Percentiles rank a stretch among this genome's conserved stretches.
phyloP scores from a whole-genome alignment of 37 sponge, comb jelly and placozoan genomes.

The Chondrilla cf. caribensis region DNA sequence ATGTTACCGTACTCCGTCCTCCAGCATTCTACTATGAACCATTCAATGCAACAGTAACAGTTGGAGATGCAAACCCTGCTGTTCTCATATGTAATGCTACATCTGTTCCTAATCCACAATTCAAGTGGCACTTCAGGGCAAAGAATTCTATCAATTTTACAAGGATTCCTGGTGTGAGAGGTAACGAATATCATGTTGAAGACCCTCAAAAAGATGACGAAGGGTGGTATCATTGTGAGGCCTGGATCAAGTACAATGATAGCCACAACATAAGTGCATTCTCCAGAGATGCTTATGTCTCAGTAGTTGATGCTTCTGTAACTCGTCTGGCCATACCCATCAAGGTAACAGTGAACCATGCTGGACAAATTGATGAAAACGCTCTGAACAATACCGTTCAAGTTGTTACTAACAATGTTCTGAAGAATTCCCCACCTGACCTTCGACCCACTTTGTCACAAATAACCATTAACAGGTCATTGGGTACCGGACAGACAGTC shows the following conservation, averaged over 20 bases:
- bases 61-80: neutral
- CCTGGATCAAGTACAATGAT: neutral
- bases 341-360: neutral
- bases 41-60: neutral
- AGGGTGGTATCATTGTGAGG: neutral
- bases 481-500: neutral
- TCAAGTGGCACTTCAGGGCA: neutral
- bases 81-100: conserved; percentile 1
- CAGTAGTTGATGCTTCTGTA: neutral
- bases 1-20: neutral
- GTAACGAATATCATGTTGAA: neutral
- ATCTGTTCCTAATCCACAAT: conserved; percentile 1
- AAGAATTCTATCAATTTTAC: neutral
- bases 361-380: neutral
- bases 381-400: neutral
- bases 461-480: neutral
- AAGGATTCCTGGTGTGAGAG: neutral
- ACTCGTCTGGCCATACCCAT: neutral
- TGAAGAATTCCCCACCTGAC: neutral
- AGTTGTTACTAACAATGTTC: neutral
- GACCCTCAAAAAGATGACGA: neutral
- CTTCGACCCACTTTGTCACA: neutral
- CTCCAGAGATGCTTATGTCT: neutral
- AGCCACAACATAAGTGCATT: neutral
- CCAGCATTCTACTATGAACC: neutral